Conservation (phyloP, 2,888 invertebrate species). For the Coremacera marginata region DNA sequence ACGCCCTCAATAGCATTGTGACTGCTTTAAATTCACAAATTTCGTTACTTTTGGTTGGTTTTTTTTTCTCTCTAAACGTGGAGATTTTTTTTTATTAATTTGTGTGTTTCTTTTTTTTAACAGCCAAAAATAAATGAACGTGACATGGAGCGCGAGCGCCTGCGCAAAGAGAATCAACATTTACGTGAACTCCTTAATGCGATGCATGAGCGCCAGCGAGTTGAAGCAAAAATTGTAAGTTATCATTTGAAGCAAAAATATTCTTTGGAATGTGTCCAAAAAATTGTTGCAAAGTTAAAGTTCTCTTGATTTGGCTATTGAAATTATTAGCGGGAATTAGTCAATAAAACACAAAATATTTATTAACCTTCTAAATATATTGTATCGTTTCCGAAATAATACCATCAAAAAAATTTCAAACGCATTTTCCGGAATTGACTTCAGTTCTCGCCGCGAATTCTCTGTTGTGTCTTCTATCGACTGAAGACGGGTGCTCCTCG, state of each 20-base stretch:
- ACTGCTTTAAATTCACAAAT: constrained; percentile 76
- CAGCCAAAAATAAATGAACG: constrained; percentile 81
- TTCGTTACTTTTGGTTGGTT: constrained; percentile 76
- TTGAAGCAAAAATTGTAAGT: constrained; percentile 65
- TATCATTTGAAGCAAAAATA: neutral
- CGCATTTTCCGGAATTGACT: too few relatives aligned
- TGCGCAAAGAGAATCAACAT: constrained; percentile 79
- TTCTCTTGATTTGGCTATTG: too few relatives aligned
- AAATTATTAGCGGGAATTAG: too few relatives aligned
- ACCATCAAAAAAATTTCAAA: too few relatives aligned
- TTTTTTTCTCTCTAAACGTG: too few relatives aligned
- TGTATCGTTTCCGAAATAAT: too few relatives aligned
- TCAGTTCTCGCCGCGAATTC: too few relatives aligned
- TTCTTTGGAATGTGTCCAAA: neutral
- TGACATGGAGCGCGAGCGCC: constrained; percentile 80
- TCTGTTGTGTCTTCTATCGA: too few relatives aligned
- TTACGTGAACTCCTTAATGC: constrained; percentile 80
- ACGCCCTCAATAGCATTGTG: constrained; percentile 75
- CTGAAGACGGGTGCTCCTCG: too few relatives aligned
- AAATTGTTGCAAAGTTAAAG: neutral
- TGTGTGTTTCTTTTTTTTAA: constrained; percentile 20
- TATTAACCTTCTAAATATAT: too few relatives aligned
- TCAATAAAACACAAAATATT: too few relatives aligned
- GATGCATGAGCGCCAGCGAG: constrained; percentile 71
- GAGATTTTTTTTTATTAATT: neutral